Percentiles rank a stretch among this genome's conserved stretches.
These are phyloP conservation scores for Noturus placidus DNA, from an alignment of 2,113 vertebrate species.

Conservation along the genomic window DNA sequence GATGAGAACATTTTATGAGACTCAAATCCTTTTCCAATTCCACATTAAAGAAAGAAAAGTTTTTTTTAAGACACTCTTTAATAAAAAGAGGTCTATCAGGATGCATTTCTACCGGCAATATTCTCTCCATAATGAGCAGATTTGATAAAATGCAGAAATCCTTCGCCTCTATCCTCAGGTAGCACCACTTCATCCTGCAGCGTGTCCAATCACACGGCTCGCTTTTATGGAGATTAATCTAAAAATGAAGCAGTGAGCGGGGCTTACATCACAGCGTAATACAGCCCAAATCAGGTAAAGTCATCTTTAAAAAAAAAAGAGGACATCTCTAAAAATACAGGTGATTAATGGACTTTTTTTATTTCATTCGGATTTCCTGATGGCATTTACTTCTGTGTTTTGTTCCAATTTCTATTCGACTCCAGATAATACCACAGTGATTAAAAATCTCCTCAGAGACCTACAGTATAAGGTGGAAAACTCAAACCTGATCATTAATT, in stretches of 20 bases:
- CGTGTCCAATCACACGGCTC: slow-evolving; percentile 45
- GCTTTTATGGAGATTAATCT: slow-evolving; percentile 62
- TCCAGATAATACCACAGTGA: not conserved
- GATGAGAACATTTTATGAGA: not conserved
- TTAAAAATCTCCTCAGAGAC: not conserved
- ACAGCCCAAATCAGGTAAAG: slow-evolving; percentile 33
- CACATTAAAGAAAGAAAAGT: not conserved
- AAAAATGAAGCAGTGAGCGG: slow-evolving; percentile 42
- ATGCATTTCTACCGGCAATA: not conserved
- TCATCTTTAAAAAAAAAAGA: slow-evolving; percentile 15
- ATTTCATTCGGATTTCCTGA: not conserved
- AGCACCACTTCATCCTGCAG: slow-evolving; percentile 32
- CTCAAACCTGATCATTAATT: not conserved
- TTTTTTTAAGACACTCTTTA: not conserved
- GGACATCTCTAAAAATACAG: not conserved
- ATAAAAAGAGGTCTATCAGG: slow-evolving; percentile 26
- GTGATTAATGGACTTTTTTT: not conserved
- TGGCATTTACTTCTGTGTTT: not conserved
- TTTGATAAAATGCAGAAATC: not conserved
- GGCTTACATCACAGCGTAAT: not conserved
- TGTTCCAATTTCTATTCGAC: not conserved
- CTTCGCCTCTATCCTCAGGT: slow-evolving; percentile 42
- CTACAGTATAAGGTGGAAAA: not conserved
- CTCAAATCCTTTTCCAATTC: not conserved
- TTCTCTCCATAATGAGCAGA: not conserved